Base-by-base conservation (phyloP, 2,888 invertebrate genomes). In the Eucera pruinosa region DNA sequence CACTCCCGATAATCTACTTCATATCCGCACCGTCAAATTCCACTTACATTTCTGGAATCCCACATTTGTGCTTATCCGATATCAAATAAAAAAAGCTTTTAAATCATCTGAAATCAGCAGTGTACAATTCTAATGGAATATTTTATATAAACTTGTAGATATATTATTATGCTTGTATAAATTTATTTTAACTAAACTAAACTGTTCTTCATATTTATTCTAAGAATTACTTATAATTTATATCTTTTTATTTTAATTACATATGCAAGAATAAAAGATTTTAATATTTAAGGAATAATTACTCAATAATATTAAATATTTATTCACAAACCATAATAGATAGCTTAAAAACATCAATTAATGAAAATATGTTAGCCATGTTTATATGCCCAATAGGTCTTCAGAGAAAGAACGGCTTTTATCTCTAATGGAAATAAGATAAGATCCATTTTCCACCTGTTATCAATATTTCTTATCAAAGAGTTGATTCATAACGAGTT, bases 401-500 rank as follows among this genome's bases (percentile, higher is more conserved):
- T 45, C 25, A 20, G 36, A 50, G 3, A 27, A 27, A 33, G 30
- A 25, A 55, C 7, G 30, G n/a, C 25, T 61, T 80, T 85, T 87
- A 88, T 89, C 89, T 86, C 52, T 54, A 80, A 75, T 78, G 74
- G 58, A 86, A 81, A 80, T 47, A 47, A 86, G 90, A 90, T 90
- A 90, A 89, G 84, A 64, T 74, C 39, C 68, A 67, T 68, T 78
- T 67, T 76, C 71, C 80, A 80, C 62, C 72, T 83, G 84, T 86
- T 89, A 90, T 89, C 90, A 80, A 50, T 66, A 67, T 50, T 43
- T 76, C 80, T 89, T 90, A 90, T 90, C 90, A 76, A 70, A 48
- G 18, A 78, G 87, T 86, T 90, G 91, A 90, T 87, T 91, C 91
- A 91, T 70, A 67, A 69, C 69, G 70, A 66, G 64, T 83, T 73